Conservation (phyloP, 2,797 vertebrate species). For the Pygocentrus nattereri region DNA sequence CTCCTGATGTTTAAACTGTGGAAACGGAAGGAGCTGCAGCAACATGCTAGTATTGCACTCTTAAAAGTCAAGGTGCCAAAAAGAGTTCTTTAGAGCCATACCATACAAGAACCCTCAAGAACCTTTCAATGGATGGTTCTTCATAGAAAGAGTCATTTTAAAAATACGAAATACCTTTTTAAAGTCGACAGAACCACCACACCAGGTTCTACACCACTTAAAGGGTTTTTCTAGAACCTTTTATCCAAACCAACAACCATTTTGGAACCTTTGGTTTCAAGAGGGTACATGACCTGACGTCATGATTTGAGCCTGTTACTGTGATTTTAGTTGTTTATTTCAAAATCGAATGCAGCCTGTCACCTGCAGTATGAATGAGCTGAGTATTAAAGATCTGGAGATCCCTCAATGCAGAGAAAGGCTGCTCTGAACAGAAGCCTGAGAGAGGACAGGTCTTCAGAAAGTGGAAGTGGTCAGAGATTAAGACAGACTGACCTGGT, state of each 20-base stretch:
- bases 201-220: no score
- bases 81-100: background rate
- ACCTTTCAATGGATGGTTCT: background rate
- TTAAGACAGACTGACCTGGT: conserved; percentile 73
- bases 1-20: background rate
- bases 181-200: no score
- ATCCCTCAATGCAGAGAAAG: background rate
- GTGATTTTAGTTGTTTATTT: background rate
- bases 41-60: background rate
- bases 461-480: background rate
- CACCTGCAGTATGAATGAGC: conserved; percentile 4
- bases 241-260: background rate
- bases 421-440: background rate
- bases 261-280: background rate
- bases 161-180: no score
- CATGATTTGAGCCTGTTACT: background rate
- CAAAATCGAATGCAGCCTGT: conserved; percentile 5
- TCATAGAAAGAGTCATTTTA: background rate
- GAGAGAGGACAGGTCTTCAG: background rate
- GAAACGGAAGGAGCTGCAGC: background rate
- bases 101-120: background rate
- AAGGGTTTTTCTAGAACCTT: background rate
- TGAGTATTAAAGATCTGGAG: background rate
- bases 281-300: background rate
- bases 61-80: background rate